phyloP scores from a whole-genome alignment of 2,888 invertebrate species.

The Nomada fucata region DNA sequence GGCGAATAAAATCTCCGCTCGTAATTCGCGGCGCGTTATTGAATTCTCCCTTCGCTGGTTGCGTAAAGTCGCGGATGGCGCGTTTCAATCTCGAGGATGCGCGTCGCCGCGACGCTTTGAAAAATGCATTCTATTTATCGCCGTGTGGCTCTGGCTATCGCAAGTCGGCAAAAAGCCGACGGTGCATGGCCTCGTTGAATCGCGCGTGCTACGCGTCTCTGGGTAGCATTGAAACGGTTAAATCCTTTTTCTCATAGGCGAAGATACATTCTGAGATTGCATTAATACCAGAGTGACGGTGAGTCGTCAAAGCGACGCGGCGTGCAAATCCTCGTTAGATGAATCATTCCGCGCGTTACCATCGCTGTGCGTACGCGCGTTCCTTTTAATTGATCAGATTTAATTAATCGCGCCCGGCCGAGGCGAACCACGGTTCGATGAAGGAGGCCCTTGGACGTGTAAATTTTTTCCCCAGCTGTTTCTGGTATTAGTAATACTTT shows the following conservation, averaged over 20 bases:
- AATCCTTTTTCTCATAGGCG: conserved; percentile 36
- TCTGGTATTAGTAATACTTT: too few species aligned
- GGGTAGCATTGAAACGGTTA: conserved; percentile 45
- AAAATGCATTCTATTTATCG: conserved; percentile 32
- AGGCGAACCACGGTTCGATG: too few species aligned
- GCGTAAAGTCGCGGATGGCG: neutral
- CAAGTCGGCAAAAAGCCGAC: conserved; percentile 1
- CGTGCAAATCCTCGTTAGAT: conserved; percentile 27
- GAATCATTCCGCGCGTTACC: conserved; percentile 22
- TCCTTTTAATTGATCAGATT: conserved; percentile 31
- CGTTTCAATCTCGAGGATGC: too few species aligned
- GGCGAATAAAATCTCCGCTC: neutral
- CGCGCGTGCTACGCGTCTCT: conserved; percentile 18
- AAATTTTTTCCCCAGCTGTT: too few species aligned
- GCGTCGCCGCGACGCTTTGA: neutral
- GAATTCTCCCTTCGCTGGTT: neutral
- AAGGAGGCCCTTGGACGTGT: too few species aligned
- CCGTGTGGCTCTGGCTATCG: neutral
- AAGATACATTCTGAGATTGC: conserved; percentile 30
- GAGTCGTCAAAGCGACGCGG: conserved; percentile 24
- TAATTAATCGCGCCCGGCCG: neutral
- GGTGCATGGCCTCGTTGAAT: conserved; percentile 29
- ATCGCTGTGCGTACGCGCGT: neutral
- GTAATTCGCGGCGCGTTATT: conserved; percentile 8
- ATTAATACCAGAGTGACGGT: conserved; percentile 28